Evolutionary conservation across 1,140 invertebrate species (phyloP), one percentile per base, ranked within the genome.

Genomic region (Leptinotarsa undecemlineata): DNA sequence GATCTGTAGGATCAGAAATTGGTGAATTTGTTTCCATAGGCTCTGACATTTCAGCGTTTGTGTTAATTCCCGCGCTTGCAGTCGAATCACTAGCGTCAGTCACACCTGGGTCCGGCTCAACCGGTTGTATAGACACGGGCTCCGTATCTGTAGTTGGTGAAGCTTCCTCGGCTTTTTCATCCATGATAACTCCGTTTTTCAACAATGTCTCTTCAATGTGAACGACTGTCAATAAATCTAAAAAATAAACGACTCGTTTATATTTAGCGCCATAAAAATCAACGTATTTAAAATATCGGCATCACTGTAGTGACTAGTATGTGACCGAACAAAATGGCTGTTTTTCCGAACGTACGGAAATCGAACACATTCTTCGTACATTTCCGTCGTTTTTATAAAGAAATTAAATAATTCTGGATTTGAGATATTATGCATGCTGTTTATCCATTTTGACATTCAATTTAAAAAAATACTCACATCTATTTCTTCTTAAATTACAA

Each of bases 251-350:
- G 17, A 57, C 14, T n/a, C 23, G 26, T 76, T 79, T 78, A 75
- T 77, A 81, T 78, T 78, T 79, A 81, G 78, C 78, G 78, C 76
- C 78, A 80, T 48, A 21, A 74, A 76, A 68, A 76, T 68, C 62
- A 51, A 66, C 51, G 64, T 76, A 77, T 79, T 72, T 48, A 71
- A 66, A 79, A 76, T 73, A 72, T 76, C 48, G 23, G 72, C 73
- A 73, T 74, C 74, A 74, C 71, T 76, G 75, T 79, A 71, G 74
- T 73, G 74, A 23, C 42, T 62, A 42, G 68, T 69, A 69, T 20
- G 47, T 47, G 47, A 72, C 33, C 47, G 19, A 42, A 64, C 68
- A 81, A 81, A 73, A 81, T 81, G 80, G 80, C 78, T 71, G 80
- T 23, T 71, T 79, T 79, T 74, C 74, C 74, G 72, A 72, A 73